Evolutionary conservation across 2,888 invertebrate species (phyloP).

Genomic region (Lottia scabra): DNA sequence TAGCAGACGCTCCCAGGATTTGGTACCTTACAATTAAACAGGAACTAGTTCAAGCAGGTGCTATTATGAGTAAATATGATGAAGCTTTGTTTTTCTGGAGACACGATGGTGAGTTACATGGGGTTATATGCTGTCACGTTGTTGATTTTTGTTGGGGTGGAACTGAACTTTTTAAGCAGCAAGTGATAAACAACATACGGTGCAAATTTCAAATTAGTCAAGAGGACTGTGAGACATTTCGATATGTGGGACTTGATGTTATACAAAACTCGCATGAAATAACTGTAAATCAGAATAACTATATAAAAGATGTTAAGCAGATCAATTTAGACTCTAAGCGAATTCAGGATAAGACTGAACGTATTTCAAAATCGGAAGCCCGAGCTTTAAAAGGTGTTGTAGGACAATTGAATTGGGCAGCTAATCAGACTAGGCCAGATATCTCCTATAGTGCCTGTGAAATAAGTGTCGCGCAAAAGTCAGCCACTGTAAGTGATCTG

Average conservation of each 20-base stretch:
- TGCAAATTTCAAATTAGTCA: conserved; percentile 9
- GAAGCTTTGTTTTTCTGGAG: conserved; percentile 11
- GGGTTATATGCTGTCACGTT: conserved; percentile 19
- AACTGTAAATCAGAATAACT: too few relatives aligned
- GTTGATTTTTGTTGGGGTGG: conserved; percentile 16
- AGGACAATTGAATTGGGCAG: too few relatives aligned
- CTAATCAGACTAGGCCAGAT: too few relatives aligned
- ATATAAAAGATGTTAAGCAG: too few relatives aligned
- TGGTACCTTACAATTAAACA: conserved; percentile 11
- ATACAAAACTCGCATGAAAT: too few relatives aligned
- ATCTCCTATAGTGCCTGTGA: too few relatives aligned
- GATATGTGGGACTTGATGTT: conserved; percentile 12
- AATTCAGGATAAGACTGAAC: too few relatives aligned
- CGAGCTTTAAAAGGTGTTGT: too few relatives aligned
- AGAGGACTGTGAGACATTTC: conserved; percentile 9
- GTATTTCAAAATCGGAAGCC: too few relatives aligned
- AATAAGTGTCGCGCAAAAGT: too few relatives aligned
- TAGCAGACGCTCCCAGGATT: conserved; percentile 16
- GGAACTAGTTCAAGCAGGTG: neutral
- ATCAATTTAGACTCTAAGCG: too few relatives aligned
- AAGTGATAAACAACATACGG: conserved; percentile 9
- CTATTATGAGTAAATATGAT: conserved; percentile 1
- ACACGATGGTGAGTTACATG: neutral
- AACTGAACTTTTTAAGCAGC: conserved; percentile 3
- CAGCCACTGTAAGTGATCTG: too few relatives aligned